These are phyloP conservation scores for Tipula vernalis DNA, from an alignment of 2,888 invertebrate species.

Conservation along the genomic window DNA sequence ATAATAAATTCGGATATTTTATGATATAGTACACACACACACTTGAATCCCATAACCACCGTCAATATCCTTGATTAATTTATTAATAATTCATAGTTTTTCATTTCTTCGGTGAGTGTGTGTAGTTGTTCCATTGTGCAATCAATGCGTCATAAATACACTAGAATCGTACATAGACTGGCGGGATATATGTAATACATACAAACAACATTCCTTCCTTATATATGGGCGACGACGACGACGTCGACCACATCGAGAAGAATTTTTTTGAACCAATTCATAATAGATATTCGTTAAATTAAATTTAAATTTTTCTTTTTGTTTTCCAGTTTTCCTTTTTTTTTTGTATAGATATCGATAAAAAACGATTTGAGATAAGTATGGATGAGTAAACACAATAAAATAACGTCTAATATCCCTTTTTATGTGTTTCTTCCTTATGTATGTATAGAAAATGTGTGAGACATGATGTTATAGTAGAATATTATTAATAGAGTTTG, in stretches of 20 bases:
- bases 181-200: neutral
- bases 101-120: neutral
- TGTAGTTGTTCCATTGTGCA: neutral
- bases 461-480: neutral
- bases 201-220: neutral
- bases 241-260: neutral
- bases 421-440: neutral
- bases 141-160: neutral
- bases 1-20: neutral
- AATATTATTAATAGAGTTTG: neutral
- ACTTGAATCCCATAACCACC: conserved; percentile 4
- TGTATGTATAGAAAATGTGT: neutral
- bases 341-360: neutral
- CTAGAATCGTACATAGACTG: neutral
- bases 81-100: neutral
- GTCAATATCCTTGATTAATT: neutral
- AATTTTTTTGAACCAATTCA: neutral
- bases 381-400: conserved; percentile 4
- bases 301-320: neutral
- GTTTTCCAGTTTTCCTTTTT: neutral
- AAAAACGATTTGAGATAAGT: neutral
- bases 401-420: neutral
- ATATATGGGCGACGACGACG: neutral
- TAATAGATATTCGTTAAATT: neutral
- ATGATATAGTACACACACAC: neutral